These are phyloP conservation scores for Selene dorsalis DNA, from an alignment of 2,797 vertebrate species.

Conservation along the genomic window DNA sequence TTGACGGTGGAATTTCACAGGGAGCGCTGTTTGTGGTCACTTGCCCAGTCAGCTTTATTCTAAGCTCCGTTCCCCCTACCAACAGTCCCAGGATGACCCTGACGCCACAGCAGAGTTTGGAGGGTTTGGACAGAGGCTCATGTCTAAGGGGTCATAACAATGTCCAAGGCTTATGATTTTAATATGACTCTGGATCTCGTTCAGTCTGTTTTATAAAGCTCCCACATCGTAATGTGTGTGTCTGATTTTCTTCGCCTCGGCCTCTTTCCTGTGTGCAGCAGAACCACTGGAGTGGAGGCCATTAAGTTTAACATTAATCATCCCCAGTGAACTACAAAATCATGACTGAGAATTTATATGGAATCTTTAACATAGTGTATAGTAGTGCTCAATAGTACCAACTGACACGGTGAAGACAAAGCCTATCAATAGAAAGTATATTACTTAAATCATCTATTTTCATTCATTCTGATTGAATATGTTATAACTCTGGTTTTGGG, in stretches of 20 bases:
- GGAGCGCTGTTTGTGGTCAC: constrained; percentile 65
- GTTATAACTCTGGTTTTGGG: not conserved
- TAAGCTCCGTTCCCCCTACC: constrained; percentile 17
- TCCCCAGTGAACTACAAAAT: constrained; percentile 24
- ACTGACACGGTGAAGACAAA: not conserved
- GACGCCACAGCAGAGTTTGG: constrained; percentile 32
- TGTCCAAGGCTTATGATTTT: constrained; percentile 20
- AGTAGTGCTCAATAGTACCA: not conserved
- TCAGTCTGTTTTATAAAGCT: constrained; percentile 31
- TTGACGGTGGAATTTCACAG: constrained; percentile 76
- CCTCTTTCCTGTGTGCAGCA: not conserved
- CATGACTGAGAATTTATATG: constrained; percentile 6
- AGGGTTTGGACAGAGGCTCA: constrained; percentile 16
- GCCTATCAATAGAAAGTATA: not conserved
- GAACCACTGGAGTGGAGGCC: constrained; percentile 20
- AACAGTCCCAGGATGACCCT: constrained; percentile 54
- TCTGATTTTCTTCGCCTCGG: constrained; percentile 12
- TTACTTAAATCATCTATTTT: not conserved
- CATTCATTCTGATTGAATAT: not conserved
- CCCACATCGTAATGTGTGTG: not conserved
- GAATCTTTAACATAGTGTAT: constrained; percentile 3
- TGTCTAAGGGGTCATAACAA: constrained; percentile 6
- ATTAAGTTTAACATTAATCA: constrained; percentile 34
- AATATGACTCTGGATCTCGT: constrained; percentile 16
- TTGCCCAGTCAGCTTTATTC: constrained; percentile 53